phyloP scores from a whole-genome alignment of 64 coral and sea anemone genomes.

The Stichodactyla helianthus region DNA sequence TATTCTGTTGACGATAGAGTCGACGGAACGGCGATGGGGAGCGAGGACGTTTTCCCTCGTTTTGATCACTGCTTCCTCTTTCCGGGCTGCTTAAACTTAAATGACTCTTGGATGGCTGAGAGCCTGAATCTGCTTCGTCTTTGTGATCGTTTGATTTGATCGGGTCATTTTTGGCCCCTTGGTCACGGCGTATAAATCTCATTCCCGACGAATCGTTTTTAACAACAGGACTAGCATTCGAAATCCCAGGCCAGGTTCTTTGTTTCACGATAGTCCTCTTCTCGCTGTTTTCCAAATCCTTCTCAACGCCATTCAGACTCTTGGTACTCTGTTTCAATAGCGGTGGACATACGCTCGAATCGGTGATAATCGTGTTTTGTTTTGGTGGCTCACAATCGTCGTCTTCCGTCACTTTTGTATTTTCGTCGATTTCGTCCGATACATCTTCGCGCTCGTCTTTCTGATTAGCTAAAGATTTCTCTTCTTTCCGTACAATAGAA shows the following conservation, averaged over 20 bases:
- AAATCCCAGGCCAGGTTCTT: slow-evolving; percentile 63
- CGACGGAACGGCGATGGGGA: slow-evolving; percentile 82
- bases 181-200: slow-evolving; percentile 44
- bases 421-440: slow-evolving; percentile 13
- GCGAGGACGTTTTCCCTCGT: slow-evolving; percentile 18
- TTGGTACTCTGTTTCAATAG: not conserved
- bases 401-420: slow-evolving; percentile 14
- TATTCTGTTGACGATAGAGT: slow-evolving; percentile 56
- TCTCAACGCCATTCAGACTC: not conserved
- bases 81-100: slow-evolving; percentile 17
- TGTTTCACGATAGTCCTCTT: slow-evolving; percentile 53
- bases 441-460: slow-evolving; percentile 25
- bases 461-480: slow-evolving; percentile 18
- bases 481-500: slow-evolving; percentile 73
- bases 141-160: slow-evolving; percentile 39
- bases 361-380: not conserved
- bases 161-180: slow-evolving; percentile 15
- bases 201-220: not conserved
- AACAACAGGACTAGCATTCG: not conserved
- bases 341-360: not conserved
- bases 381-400: not conserved
- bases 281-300: not conserved
- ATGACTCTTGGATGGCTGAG: slow-evolving; percentile 64
- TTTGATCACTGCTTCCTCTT: slow-evolving; percentile 16
- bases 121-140: slow-evolving; percentile 65